phyloP scores from a whole-genome alignment of 2,888 invertebrate species.

The Phengaris arion region DNA sequence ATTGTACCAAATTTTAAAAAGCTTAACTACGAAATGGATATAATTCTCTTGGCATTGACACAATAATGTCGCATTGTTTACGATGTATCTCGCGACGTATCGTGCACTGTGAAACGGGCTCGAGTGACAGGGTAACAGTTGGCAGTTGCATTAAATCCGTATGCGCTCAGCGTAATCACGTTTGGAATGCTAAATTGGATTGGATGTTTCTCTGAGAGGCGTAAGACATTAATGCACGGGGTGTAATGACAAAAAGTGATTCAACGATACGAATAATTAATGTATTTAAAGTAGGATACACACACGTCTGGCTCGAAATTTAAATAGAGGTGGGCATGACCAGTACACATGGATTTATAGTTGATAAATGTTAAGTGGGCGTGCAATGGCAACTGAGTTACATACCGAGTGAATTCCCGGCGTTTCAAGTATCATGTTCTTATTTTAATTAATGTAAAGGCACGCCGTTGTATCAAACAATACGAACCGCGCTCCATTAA shows the following conservation, averaged over 20 bases:
- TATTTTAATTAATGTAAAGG: constrained; percentile 6
- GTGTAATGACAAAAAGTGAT: constrained; percentile 28
- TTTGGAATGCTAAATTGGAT: constrained; percentile 45
- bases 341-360: not conserved
- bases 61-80: not conserved
- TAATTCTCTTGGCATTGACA: not conserved
- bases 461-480: not conserved
- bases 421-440: not conserved
- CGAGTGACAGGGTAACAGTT: constrained; percentile 47
- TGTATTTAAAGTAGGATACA: not conserved
- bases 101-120: constrained; percentile 23
- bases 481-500: constrained; percentile 9
- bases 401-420: not conserved
- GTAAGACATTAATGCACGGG: constrained; percentile 29
- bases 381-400: not conserved
- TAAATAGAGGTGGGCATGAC: no score
- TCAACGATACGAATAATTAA: constrained; percentile 13
- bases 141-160: constrained; percentile 50
- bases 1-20: not conserved
- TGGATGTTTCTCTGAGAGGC: constrained; percentile 40
- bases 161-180: constrained; percentile 45
- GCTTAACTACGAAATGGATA: not conserved
- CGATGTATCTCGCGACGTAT: constrained; percentile 22
- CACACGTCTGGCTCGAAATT: no score
- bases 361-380: not conserved